phyloP scores from a whole-genome alignment of 2,797 vertebrate genomes.

The Chaetodon trifasciatus region DNA sequence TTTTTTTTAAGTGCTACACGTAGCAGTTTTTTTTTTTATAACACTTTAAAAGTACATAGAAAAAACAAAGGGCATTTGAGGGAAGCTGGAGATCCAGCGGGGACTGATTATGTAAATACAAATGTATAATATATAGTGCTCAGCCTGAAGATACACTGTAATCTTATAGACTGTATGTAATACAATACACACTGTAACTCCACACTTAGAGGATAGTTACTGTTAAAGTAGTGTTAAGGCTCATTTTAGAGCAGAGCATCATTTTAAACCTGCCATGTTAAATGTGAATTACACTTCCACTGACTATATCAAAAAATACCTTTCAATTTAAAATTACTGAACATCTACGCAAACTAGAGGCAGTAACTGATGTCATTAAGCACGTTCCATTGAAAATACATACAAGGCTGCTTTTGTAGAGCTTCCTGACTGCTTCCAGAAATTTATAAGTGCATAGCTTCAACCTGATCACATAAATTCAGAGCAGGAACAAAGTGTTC shows the following conservation, averaged over 20 bases:
- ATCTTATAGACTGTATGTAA: neutral
- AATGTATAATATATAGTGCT: constrained; percentile 3
- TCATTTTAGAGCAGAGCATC: neutral
- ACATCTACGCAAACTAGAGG: neutral
- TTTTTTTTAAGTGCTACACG: neutral
- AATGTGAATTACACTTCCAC: neutral
- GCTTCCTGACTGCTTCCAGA: neutral
- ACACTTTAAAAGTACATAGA: neutral
- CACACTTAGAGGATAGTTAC: neutral
- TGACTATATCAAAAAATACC: neutral
- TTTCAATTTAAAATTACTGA: neutral
- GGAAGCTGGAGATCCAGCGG: neutral
- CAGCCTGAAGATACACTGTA: neutral
- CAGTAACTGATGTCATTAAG: neutral
- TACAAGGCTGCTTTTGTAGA: constrained; percentile 3
- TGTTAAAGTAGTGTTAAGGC: neutral
- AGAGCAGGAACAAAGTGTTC: constrained; percentile 45
- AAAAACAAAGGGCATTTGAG: neutral
- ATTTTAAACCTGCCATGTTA: neutral
- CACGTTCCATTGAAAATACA: neutral
- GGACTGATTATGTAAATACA: neutral
- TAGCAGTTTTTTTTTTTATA: neutral
- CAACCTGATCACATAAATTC: constrained; percentile 35
- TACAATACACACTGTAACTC: neutral
- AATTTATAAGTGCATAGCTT: constrained; percentile 21